phyloP scores from a whole-genome alignment of 2,888 invertebrate species.

The Oscheius sp. region DNA sequence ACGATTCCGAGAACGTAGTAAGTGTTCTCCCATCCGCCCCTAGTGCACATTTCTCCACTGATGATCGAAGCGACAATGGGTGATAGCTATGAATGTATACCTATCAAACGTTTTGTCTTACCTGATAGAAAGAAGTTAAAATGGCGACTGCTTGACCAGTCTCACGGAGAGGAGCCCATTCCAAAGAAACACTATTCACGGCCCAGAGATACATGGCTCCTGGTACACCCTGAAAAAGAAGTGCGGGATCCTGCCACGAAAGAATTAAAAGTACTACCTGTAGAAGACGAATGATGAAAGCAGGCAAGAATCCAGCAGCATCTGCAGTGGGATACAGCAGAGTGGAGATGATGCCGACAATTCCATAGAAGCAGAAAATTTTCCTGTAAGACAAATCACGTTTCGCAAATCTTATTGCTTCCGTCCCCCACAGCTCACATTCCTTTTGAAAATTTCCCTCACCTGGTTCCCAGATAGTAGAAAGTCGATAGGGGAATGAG shows the following conservation, averaged over 20 bases:
- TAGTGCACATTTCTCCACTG: constrained; percentile 47
- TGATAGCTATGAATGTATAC: constrained; percentile 33
- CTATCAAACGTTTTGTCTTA: not conserved
- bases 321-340: constrained; percentile 45
- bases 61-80: constrained; percentile 46
- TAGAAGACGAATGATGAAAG: constrained; percentile 42
- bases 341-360: constrained; percentile 43
- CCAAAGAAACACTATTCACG: constrained; percentile 45
- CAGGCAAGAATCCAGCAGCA: constrained; percentile 42
- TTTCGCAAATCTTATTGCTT: too few relatives aligned
- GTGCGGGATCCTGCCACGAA: too few relatives aligned
- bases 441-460: not conserved
- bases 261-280: constrained; percentile 9
- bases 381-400: constrained; percentile 37
- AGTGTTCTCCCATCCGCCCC: constrained; percentile 46
- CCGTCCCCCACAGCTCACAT: too few relatives aligned
- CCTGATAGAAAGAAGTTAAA: constrained; percentile 47
- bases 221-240: constrained; percentile 41
- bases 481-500: constrained; percentile 44
- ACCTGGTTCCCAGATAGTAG: constrained; percentile 49
- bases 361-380: constrained; percentile 40
- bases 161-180: constrained; percentile 52
- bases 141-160: constrained; percentile 48
- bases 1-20: constrained; percentile 46
- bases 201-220: constrained; percentile 49